phyloP scores from a whole-genome alignment of 2,113 vertebrate species.

The Antidorcas marsupialis region DNA sequence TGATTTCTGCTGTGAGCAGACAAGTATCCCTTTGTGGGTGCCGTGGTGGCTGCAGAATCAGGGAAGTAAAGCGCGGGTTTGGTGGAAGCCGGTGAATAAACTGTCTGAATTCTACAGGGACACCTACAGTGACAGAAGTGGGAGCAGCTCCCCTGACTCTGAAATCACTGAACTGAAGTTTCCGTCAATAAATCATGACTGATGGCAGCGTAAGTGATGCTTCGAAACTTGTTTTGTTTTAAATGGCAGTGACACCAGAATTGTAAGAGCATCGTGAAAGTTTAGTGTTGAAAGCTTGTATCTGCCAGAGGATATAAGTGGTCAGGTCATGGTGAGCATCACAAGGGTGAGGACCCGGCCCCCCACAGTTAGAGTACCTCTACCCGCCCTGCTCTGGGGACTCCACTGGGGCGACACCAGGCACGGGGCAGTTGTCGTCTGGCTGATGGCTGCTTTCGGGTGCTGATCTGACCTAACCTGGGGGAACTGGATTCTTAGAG shows the following conservation, averaged over 20 bases:
- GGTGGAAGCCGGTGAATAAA: neutral
- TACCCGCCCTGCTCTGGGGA: neutral
- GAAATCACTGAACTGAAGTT: conserved; percentile 93
- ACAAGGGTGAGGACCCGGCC: rapidly evolving
- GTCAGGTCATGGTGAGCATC: neutral
- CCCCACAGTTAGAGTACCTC: rapidly evolving
- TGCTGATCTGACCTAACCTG: neutral
- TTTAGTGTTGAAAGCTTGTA: neutral
- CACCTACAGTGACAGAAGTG: conserved; percentile 92
- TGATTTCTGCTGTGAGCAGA: neutral
- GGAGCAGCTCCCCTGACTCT: conserved; percentile 92
- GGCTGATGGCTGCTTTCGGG: neutral
- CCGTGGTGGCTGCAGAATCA: neutral
- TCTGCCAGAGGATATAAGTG: neutral
- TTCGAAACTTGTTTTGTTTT: neutral
- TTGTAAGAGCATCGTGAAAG: neutral
- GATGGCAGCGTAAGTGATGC: conserved; percentile 71
- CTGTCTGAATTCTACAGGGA: conserved; percentile 82
- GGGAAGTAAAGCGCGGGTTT: neutral
- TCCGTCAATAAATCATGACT: conserved; percentile 83
- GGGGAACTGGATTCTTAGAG: neutral
- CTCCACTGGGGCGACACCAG: neutral
- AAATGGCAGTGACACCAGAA: neutral
- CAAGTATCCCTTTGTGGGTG: neutral
- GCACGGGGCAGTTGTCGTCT: neutral